Evolutionary conservation across 2,113 vertebrate species (phyloP).

Genomic region (Hemibagrus wyckioides): DNA sequence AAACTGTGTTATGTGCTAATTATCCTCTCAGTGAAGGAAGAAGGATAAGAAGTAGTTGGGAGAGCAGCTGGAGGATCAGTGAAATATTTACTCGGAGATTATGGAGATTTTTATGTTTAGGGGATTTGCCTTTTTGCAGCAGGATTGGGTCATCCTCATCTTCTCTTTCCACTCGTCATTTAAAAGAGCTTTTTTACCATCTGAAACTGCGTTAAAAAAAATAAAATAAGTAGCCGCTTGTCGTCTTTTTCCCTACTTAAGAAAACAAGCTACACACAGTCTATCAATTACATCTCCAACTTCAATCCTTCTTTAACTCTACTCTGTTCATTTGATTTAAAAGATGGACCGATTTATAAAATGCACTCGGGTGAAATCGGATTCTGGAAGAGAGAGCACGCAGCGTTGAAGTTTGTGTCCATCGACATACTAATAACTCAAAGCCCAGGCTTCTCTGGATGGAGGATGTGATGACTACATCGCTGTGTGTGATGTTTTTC

Average conservation of each 20-base stretch:
- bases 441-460: neutral
- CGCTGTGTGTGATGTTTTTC: neutral
- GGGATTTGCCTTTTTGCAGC: neutral
- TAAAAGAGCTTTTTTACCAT: neutral
- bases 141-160: neutral
- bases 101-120: neutral
- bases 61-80: conserved; percentile 6
- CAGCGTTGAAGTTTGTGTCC: neutral
- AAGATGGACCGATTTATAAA: neutral
- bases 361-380: neutral
- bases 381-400: neutral
- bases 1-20: neutral
- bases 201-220: neutral
- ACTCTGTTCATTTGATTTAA: neutral
- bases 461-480: neutral
- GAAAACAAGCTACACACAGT: neutral
- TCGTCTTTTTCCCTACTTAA: neutral
- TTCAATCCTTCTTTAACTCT: neutral
- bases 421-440: neutral
- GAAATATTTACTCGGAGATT: neutral
- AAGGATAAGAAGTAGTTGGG: neutral
- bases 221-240: neutral
- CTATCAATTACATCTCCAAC: neutral
- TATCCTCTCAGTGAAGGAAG: neutral
- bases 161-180: neutral